These are phyloP conservation scores for Trissonchulus latispiculum DNA, from an alignment of 2,888 invertebrate species.

Conservation along the genomic window DNA sequence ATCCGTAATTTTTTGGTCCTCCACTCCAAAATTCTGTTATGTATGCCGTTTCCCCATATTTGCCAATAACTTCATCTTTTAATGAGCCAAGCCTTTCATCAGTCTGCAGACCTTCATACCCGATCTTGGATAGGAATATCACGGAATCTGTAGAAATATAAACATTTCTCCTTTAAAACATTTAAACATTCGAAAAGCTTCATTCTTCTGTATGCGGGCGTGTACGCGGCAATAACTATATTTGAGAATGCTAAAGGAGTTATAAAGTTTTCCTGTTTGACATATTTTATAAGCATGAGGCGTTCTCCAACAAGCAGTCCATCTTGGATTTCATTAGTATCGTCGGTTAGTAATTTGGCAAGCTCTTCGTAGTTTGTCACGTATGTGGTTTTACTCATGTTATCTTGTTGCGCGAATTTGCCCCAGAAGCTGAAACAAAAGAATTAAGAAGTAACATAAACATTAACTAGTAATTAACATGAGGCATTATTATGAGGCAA, in stretches of 20 bases:
- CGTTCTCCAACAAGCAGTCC: conserved; percentile 19
- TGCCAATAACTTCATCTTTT: background rate
- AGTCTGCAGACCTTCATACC: background rate
- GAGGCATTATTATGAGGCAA: too few species aligned
- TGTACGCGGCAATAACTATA: conserved; percentile 39
- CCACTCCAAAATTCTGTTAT: background rate
- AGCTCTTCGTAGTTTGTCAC: background rate
- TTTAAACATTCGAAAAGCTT: conserved; percentile 35
- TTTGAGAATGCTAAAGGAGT: background rate
- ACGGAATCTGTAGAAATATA: conserved; percentile 38
- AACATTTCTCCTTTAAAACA: background rate
- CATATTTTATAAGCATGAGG: background rate
- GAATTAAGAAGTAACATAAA: too few species aligned
- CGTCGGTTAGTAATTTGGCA: conserved; percentile 20
- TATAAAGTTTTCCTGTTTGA: background rate
- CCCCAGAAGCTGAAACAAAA: conserved; percentile 35
- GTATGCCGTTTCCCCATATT: background rate
- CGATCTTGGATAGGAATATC: conserved; percentile 31
- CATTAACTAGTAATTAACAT: too few species aligned
- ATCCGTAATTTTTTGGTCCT: background rate
- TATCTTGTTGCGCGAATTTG: conserved; percentile 16
- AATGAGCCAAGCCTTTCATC: background rate
- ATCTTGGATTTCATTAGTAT: conserved; percentile 3
- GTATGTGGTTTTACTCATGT: background rate
- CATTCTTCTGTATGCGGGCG: conserved; percentile 40